Conservation (phyloP, 1,140 invertebrate species). For the Cardiocondyla obscurior region DNA sequence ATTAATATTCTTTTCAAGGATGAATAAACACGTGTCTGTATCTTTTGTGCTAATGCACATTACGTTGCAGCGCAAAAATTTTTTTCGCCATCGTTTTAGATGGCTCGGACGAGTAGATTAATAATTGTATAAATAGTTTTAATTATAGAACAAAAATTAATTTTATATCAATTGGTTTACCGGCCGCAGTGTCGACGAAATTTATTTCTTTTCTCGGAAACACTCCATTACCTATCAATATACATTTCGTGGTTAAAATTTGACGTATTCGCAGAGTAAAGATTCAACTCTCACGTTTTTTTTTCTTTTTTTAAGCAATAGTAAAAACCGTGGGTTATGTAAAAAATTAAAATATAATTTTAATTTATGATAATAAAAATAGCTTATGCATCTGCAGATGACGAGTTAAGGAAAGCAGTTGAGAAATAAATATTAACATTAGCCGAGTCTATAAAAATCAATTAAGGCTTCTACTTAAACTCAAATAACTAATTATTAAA, state of each 20-base stretch:
- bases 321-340: neutral
- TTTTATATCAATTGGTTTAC: neutral
- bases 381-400: neutral
- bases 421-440: neutral
- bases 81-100: neutral
- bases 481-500: neutral
- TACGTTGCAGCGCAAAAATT: neutral
- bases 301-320: neutral
- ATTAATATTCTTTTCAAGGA: neutral
- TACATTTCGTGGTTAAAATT: neutral
- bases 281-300: neutral
- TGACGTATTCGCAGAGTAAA: neutral
- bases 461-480: neutral
- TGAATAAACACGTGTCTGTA: neutral
- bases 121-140: neutral
- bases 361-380: conserved; percentile 1
- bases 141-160: neutral
- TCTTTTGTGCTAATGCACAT: neutral
- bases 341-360: neutral
- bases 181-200: neutral
- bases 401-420: neutral
- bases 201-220: neutral
- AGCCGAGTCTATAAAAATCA: neutral
- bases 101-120: neutral
- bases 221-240: neutral